These are phyloP conservation scores for Mastomys coucha DNA, from an alignment of 2,113 vertebrate species.

Conservation along the genomic window DNA sequence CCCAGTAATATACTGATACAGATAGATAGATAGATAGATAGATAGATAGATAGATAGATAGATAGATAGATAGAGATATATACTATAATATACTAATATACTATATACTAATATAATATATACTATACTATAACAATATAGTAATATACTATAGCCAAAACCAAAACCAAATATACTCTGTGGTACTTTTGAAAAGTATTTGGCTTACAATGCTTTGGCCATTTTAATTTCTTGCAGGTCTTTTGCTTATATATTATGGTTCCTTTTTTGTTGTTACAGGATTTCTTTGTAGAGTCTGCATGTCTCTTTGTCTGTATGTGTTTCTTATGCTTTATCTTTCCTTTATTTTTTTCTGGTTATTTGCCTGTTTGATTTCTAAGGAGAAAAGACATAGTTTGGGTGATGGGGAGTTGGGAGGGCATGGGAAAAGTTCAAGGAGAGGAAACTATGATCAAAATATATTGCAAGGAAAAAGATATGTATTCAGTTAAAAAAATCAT, in stretches of 20 bases:
- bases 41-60: too few relatives aligned
- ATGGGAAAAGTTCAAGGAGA: background rate
- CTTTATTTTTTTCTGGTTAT: background rate
- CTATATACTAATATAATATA: too few relatives aligned
- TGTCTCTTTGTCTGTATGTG: background rate
- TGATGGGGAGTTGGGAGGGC: background rate
- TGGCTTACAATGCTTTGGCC: background rate
- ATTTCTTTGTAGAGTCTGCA: background rate
- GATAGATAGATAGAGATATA: too few relatives aligned
- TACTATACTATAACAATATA: too few relatives aligned
- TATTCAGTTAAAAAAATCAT: background rate
- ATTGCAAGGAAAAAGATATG: background rate
- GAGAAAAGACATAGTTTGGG: background rate
- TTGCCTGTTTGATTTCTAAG: background rate
- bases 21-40: too few relatives aligned
- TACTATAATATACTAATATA: too few relatives aligned
- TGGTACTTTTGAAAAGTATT: background rate
- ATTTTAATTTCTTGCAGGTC: background rate
- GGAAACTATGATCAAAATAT: background rate
- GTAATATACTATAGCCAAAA: background rate
- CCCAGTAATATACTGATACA: too few relatives aligned
- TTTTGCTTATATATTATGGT: too few relatives aligned
- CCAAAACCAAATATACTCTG: background rate
- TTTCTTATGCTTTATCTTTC: background rate
- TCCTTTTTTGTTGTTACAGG: background rate